Evolutionary conservation across 2,113 vertebrate genomes (phyloP), one percentile per base, ranked within the genome.

Genomic region (Oreotrochilus melanogaster): DNA sequence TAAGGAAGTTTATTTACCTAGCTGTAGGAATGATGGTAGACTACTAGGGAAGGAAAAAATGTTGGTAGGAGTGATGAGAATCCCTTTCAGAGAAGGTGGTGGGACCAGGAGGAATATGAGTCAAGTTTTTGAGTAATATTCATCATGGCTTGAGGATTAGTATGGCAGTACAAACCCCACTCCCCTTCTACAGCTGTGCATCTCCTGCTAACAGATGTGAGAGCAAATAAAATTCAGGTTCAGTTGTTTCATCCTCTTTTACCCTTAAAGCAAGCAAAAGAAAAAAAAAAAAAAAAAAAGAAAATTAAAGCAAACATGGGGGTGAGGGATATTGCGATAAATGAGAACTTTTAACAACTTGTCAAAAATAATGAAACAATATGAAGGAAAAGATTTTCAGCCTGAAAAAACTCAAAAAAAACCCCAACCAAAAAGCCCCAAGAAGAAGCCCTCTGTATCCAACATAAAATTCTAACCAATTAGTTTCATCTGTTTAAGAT

Each of bases 211-310:
- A 65, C 42, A 50, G 53, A 71, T 80, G 71, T 80, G 47, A 71
- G 42, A 75, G 35, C 86, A 93, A 94, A 89, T 84, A 31, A 81
- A 93, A 75, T 84, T 67, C 31, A 75, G 45, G 74, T 84, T 67
- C 31, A 75, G 45, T 92, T 67, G 47, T 88, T 89, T 73, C 65
- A 73, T 79, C 64, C 79, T 64, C 65, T 51, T 91, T 62, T 33
- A 50, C 31, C 9, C 61, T 71, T 88, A 73, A 72, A 88, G 30
- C 27, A 61, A 58, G 25, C 6, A 45, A 64, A 67, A 65, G 60
- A 39, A 80, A 60, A 23, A 64, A 67, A 65, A 66, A 39, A 56
- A 23, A 64, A 62, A 65, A 66, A 39, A 81, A 60, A 23, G 14
- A 19, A 90, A 85, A 62, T 78, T 6, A 83, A 64, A 30, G 43